A percentile compares a stretch with the other conserved stretches of the same genome.
These are phyloP conservation scores for Pollenia angustigena DNA, from an alignment of 2,888 invertebrate species.

Conservation along the genomic window DNA sequence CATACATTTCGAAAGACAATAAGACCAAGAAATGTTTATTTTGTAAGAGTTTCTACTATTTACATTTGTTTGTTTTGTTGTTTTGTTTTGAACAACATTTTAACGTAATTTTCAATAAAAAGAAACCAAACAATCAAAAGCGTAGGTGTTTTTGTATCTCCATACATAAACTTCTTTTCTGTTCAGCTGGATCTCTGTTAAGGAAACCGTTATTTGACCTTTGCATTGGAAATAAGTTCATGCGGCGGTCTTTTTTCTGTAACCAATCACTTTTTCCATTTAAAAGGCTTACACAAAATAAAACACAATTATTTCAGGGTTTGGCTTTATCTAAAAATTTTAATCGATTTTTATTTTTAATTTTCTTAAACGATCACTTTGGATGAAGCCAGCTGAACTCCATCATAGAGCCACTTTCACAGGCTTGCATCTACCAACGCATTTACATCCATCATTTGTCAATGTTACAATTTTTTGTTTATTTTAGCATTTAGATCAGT, in stretches of 20 bases:
- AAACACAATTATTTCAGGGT: constrained; percentile 7
- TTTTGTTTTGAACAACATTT: constrained; percentile 32
- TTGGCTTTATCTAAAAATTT: constrained; percentile 53
- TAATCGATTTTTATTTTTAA: constrained; percentile 50
- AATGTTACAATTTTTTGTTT: constrained; percentile 47
- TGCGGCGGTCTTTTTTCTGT: constrained; percentile 34
- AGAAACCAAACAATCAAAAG: constrained; percentile 58
- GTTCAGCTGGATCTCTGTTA: background rate
- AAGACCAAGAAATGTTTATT: constrained; percentile 30
- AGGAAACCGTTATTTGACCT: constrained; percentile 64
- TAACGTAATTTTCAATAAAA: constrained; percentile 44
- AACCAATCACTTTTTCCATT: constrained; percentile 29
- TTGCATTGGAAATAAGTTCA: constrained; percentile 45
- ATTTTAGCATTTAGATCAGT: constrained; percentile 45
- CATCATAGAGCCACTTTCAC: background rate
- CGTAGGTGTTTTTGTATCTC: constrained; percentile 62
- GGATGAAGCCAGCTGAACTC: background rate
- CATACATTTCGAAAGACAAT: constrained; percentile 44
- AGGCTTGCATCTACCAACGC: constrained; percentile 55
- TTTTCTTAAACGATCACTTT: constrained; percentile 18
- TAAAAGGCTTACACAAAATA: background rate
- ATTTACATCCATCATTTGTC: constrained; percentile 67
- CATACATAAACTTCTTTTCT: constrained; percentile 14
- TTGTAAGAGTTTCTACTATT: constrained; percentile 11
- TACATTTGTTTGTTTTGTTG: constrained; percentile 10